These are phyloP conservation scores for Drosophila ochracea DNA, from an alignment of 2,888 invertebrate genomes.

Conservation along the genomic window DNA sequence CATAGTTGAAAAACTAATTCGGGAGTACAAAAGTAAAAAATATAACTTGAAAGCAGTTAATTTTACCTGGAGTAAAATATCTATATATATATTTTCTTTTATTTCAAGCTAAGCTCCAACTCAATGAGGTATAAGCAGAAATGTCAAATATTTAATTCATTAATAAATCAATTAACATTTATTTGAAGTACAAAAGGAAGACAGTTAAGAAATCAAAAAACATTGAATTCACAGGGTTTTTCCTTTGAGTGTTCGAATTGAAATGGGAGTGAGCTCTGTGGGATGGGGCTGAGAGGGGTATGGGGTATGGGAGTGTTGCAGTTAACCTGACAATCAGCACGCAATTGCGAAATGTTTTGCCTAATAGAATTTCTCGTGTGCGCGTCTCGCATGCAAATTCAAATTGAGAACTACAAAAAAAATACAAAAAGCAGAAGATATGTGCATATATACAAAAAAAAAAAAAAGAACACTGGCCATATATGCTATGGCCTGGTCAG, in stretches of 20 bases:
- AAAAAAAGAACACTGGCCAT: constrained; percentile 6
- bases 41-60: neutral
- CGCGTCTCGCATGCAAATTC: constrained; percentile 75
- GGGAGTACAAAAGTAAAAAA: neutral
- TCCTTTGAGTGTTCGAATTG: constrained; percentile 1
- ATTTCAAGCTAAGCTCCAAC: neutral
- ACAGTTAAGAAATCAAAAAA: neutral
- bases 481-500: constrained; percentile 33
- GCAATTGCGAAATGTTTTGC: constrained; percentile 79
- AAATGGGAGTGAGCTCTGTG: neutral
- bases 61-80: neutral
- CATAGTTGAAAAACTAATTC: neutral
- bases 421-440: constrained; percentile 1
- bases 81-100: too few species aligned
- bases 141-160: neutral
- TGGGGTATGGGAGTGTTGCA: constrained; percentile 14
- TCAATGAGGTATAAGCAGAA: neutral
- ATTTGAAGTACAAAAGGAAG: neutral
- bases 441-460: neutral
- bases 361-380: constrained; percentile 78
- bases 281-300: neutral
- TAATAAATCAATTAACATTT: neutral
- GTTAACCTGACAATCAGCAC: constrained; percentile 74
- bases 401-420: constrained; percentile 44
- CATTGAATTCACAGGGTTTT: neutral